phyloP scores from a whole-genome alignment of 2,888 invertebrate genomes.

The Cremastinae sp. region DNA sequence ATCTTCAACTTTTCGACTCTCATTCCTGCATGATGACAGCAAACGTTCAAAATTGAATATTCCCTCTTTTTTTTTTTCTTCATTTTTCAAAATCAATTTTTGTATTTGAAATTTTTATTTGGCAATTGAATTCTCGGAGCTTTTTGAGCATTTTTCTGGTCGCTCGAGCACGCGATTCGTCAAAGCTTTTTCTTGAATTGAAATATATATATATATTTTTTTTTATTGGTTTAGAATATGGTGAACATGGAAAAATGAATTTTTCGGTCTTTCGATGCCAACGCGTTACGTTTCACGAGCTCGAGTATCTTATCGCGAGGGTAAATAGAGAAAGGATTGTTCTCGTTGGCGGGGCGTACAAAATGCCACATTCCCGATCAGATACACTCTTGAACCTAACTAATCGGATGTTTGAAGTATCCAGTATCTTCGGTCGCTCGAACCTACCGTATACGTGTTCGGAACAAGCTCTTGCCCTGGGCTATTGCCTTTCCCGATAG shows the following conservation, averaged over 20 bases:
- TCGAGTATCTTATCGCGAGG: conserved; percentile 42
- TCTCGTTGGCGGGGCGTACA: conserved; percentile 18
- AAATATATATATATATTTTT: no score
- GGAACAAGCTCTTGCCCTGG: conserved; percentile 27
- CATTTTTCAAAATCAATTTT: no score
- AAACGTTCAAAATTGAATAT: background rate
- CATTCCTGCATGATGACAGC: background rate
- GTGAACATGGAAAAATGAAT: no score
- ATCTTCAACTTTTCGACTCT: background rate
- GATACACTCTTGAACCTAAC: conserved; percentile 44
- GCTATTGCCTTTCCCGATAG: conserved; percentile 18
- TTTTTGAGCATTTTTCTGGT: no score
- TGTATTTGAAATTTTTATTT: no score
- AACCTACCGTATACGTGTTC: conserved; percentile 26
- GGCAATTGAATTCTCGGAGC: no score
- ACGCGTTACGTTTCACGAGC: conserved; percentile 29
- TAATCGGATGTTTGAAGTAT: conserved; percentile 46
- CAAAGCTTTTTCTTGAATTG: no score
- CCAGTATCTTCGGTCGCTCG: conserved; percentile 25
- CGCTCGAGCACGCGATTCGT: no score
- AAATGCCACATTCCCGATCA: conserved; percentile 28
- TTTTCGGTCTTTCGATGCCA: background rate
- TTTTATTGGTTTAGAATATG: no score
- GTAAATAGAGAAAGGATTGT: conserved; percentile 25
- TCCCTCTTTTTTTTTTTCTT: background rate